Evolutionary conservation across 2,113 vertebrate genomes (phyloP).

Genomic region (Marmota flaviventris): DNA sequence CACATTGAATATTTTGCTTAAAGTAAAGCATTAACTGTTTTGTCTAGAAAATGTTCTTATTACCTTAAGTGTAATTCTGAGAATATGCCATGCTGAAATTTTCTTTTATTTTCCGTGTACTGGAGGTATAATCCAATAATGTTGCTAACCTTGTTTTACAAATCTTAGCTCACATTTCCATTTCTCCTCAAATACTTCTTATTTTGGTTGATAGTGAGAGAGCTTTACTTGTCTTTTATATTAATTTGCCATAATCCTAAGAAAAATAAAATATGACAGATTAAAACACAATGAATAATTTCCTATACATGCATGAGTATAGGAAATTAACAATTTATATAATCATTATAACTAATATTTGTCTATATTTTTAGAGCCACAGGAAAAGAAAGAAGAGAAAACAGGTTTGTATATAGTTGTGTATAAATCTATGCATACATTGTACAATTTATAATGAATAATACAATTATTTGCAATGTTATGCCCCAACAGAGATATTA

Average conservation of each 20-base stretch:
- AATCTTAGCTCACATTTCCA: background rate
- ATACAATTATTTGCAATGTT: background rate
- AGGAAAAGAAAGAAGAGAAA: slow-evolving; percentile 74
- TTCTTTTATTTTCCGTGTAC: background rate
- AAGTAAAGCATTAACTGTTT: background rate
- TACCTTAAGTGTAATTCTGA: background rate
- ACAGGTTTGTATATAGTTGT: slow-evolving; percentile 53
- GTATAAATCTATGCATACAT: background rate
- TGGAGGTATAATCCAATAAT: background rate
- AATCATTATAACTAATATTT: background rate
- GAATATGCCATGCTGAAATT: background rate
- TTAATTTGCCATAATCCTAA: background rate
- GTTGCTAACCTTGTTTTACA: slow-evolving; percentile 30
- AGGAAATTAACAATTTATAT: background rate
- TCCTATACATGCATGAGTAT: background rate
- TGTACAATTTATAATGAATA: background rate
- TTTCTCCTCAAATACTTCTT: slow-evolving; percentile 21
- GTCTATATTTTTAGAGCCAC: slow-evolving; percentile 67
- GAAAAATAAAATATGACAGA: background rate
- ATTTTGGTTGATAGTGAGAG: background rate
- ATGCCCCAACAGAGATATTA: background rate
- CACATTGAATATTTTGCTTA: slow-evolving; percentile 17
- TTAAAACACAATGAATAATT: background rate
- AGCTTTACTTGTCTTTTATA: background rate
- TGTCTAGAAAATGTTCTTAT: background rate